Conservation (phyloP, 2,113 vertebrate genomes). For the Turdus rufiventris region DNA sequence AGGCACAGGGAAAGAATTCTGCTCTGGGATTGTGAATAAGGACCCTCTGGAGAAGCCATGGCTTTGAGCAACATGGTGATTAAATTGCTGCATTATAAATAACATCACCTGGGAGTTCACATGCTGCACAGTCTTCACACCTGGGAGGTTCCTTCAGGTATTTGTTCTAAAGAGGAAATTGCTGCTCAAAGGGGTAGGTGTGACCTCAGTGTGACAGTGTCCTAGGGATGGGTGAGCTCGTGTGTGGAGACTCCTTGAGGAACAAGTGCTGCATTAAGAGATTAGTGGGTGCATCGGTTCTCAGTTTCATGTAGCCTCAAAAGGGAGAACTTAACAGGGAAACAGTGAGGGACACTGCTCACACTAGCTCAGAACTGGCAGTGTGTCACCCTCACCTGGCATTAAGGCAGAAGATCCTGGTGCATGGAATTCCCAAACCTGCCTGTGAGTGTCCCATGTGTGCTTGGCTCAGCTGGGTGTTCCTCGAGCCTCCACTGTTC, state of each 20-base stretch:
- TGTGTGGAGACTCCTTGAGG: neutral
- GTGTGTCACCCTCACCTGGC: neutral
- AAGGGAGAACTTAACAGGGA: neutral
- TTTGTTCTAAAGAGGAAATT: neutral
- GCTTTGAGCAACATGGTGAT: neutral
- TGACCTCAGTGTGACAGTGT: neutral
- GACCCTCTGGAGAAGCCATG: neutral
- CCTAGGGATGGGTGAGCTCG: neutral
- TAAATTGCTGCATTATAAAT: neutral
- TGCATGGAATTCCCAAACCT: neutral
- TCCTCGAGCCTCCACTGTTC: neutral
- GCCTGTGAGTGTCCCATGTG: accelerated
- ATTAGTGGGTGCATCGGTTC: accelerated
- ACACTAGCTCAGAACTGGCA: neutral
- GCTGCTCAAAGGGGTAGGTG: neutral
- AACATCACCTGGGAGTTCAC: neutral
- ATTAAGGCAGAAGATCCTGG: neutral
- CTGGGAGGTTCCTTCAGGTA: neutral
- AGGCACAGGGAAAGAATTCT: neutral
- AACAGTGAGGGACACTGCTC: neutral
- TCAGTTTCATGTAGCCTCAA: neutral
- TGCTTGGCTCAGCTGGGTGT: neutral
- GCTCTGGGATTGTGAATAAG: neutral
- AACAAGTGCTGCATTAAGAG: neutral
- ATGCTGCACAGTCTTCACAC: neutral